These are phyloP conservation scores for Cheilosia scutellata DNA, from an alignment of 2,888 invertebrate species.

Conservation along the genomic window DNA sequence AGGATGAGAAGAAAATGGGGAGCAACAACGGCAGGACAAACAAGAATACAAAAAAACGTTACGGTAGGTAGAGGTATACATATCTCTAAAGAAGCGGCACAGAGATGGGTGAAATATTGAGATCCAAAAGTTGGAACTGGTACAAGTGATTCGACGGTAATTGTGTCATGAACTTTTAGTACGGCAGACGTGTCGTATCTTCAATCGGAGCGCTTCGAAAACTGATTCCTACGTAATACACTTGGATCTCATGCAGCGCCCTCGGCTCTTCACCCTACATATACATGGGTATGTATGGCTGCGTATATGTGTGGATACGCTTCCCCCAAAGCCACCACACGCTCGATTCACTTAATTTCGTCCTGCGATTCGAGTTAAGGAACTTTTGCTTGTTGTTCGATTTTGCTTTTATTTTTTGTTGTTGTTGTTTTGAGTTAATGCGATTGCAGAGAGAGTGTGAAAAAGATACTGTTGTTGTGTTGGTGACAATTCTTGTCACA, in stretches of 20 bases:
- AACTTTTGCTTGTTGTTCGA: constrained; percentile 21
- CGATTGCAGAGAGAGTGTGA: constrained; percentile 24
- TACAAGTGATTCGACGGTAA: constrained; percentile 77
- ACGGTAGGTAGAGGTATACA: constrained; percentile 19
- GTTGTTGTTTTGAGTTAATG: constrained; percentile 27
- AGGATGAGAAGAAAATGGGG: constrained; percentile 17
- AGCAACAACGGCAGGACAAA: constrained; percentile 29
- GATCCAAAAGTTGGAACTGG: constrained; percentile 72
- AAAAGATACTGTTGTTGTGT: constrained; percentile 7
- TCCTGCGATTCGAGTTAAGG: constrained; percentile 19
- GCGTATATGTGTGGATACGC: neutral
- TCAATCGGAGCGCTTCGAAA: constrained; percentile 79
- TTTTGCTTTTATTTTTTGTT: constrained; percentile 22
- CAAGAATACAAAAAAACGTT: constrained; percentile 5
- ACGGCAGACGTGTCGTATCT: constrained; percentile 82
- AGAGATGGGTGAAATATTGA: constrained; percentile 68
- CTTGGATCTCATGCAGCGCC: constrained; percentile 57
- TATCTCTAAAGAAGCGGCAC: constrained; percentile 34
- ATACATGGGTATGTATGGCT: neutral
- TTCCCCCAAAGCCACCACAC: constrained; percentile 5
- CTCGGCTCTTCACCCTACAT: constrained; percentile 38
- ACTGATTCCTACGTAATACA: constrained; percentile 71
- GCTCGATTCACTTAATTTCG: constrained; percentile 36
- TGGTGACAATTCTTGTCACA: neutral
- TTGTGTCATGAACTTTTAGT: constrained; percentile 80